Conservation (phyloP, 2,113 vertebrate species). For the Damaliscus lunatus region DNA sequence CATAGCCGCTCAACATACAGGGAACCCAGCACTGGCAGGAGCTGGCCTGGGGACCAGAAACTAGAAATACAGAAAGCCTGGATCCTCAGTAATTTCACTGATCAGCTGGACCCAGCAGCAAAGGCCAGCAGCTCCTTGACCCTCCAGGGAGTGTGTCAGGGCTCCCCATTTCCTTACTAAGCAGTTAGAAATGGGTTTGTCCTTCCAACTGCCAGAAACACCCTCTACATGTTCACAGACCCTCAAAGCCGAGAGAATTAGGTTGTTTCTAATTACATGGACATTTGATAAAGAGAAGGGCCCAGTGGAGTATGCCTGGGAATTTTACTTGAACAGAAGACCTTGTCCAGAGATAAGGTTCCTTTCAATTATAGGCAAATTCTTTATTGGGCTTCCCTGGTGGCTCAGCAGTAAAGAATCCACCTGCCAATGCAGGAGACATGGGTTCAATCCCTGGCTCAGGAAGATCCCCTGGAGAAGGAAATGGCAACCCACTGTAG, state of each 20-base stretch:
- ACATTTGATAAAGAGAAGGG: neutral
- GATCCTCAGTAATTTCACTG: accelerated
- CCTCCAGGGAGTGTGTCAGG: accelerated
- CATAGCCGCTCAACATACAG: too few relatives aligned
- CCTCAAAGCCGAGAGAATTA: neutral
- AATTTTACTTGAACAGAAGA: neutral
- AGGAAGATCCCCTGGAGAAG: neutral
- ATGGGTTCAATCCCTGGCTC: neutral
- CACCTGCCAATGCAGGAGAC: neutral
- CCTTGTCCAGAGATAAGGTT: neutral
- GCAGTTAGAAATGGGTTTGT: neutral
- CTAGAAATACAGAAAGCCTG: neutral
- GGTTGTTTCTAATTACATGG: neutral
- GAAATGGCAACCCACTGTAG: neutral
- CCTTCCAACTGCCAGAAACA: neutral
- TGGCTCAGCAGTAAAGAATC: neutral
- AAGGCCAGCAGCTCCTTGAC: accelerated
- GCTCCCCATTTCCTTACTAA: neutral
- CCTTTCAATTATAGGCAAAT: neutral
- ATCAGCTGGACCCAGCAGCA: neutral
- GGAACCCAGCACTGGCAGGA: neutral
- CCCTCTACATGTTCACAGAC: neutral
- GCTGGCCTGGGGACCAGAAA: neutral
- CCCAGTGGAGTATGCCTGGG: neutral
- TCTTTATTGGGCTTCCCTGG: neutral